Evolutionary conservation across 1,140 invertebrate species (phyloP), one percentile per base, ranked within the genome.

Genomic region (Radopholus similis): DNA sequence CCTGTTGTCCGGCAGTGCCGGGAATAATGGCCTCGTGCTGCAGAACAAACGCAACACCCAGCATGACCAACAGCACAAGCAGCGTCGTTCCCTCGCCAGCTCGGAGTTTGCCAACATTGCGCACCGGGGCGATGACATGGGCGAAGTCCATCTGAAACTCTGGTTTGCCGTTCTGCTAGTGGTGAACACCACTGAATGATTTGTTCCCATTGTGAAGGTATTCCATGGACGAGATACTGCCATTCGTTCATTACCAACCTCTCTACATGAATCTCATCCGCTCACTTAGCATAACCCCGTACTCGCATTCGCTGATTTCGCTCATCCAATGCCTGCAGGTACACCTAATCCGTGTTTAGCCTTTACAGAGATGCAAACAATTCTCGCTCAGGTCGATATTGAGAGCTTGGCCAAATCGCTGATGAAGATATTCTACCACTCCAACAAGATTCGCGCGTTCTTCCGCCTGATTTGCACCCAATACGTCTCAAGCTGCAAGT

Each of bases 401-500:
- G 73, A 77, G 42, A 51, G 62, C 18, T 55, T 81, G 18, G 79
- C 75, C 1, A 51, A 57, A 32, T 74, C 78, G 34, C 51, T 81
- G 21, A 82, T 81, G 72, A 81, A 81, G 51, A 72, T 80, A 18
- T 75, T 82, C 44, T 71, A 74, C 26, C 65, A 81, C 23, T 38
- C 78, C 37, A 55, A 69, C 18, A 57, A 69, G 34, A 74, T 81
- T 55, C 73, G 73, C 13, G 63, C 70, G 2, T 73, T 82, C 38
- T 76, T 81, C 32, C 65, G 76, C 8, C 28, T 69, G 6, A 65
- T 81, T 30, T 82, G 74, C 67, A 40, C 44, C n/a, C 62, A 81
- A 23, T 78, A 81, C 49, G 55, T 81, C 47, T 58, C 59, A 34
- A 72, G 54, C 56, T 76, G 75, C 68, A 71, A 77, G 76, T 80